phyloP scores from a whole-genome alignment of 2,888 invertebrate genomes.

The Morinoia aosen region DNA sequence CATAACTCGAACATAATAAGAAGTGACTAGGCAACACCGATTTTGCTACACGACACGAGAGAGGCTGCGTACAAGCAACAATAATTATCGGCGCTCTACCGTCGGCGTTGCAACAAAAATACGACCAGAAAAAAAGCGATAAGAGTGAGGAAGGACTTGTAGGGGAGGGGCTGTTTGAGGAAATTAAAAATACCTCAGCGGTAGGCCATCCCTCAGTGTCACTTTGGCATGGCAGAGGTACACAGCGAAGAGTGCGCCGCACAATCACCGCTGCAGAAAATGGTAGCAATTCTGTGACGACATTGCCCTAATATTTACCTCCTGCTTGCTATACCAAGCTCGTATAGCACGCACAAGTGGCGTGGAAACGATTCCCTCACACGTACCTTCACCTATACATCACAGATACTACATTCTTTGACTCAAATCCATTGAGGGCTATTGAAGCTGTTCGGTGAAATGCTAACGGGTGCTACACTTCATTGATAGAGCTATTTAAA shows the following conservation, averaged over 20 bases:
- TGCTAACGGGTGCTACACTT: no score
- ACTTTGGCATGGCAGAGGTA: slow-evolving; percentile 42
- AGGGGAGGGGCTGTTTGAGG: slow-evolving; percentile 46
- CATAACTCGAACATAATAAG: neutral
- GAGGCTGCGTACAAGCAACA: neutral
- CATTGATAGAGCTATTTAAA: neutral
- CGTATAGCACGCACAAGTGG: neutral
- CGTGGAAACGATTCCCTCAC: neutral
- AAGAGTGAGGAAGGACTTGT: slow-evolving; percentile 41
- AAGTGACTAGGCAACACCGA: neutral
- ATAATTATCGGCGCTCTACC: slow-evolving; percentile 52
- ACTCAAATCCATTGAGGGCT: neutral
- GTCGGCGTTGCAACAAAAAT: slow-evolving; percentile 39
- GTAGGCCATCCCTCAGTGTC: slow-evolving; percentile 51
- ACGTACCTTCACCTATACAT: neutral
- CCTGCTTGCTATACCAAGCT: neutral
- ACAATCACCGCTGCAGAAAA: slow-evolving; percentile 39
- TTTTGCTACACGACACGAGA: neutral
- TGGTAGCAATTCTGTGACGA: slow-evolving; percentile 32
- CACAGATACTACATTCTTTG: neutral
- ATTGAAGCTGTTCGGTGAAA: neutral
- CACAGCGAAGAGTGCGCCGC: slow-evolving; percentile 47
- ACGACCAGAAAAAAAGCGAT: slow-evolving; percentile 38
- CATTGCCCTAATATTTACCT: slow-evolving; percentile 23
- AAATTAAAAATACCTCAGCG: slow-evolving; percentile 51